A percentile compares a stretch with the other conserved stretches of the same genome.
Conservation (phyloP, 2,888 invertebrate genomes). For the Macrophya alboannulata region DNA sequence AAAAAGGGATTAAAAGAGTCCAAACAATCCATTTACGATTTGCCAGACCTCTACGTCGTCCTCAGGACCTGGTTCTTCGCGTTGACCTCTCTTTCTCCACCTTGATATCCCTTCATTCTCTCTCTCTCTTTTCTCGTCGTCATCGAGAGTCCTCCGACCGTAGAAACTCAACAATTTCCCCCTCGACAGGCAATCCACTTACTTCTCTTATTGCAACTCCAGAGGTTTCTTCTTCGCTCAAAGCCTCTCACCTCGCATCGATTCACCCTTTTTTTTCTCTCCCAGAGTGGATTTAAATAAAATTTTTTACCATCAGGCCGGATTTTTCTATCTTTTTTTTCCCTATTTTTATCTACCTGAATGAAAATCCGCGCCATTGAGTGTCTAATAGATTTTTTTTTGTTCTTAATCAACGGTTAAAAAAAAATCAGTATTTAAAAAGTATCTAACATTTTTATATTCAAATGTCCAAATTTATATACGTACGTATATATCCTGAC, state of each 20-base stretch:
- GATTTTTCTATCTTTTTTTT: neutral
- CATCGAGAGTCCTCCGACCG: conserved; percentile 51
- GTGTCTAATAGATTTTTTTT: neutral
- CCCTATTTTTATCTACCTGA: neutral
- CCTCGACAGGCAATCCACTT: conserved; percentile 55
- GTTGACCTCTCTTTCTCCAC: conserved; percentile 28
- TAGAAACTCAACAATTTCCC: conserved; percentile 53
- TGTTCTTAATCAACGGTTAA: neutral
- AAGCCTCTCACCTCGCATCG: conserved; percentile 51
- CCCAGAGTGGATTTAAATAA: conserved; percentile 19
- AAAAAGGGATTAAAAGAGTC: conserved; percentile 50
- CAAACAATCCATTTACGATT: conserved; percentile 53
- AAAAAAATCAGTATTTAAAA: neutral
- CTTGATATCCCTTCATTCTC: neutral
- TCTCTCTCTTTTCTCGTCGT: conserved; percentile 27
- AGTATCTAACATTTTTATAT: conserved; percentile 1
- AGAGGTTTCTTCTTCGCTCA: conserved; percentile 35
- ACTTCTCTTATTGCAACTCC: conserved; percentile 55
- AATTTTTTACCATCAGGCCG: neutral
- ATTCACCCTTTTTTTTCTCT: conserved; percentile 44
- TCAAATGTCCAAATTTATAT: neutral
- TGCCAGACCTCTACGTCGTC: conserved; percentile 29
- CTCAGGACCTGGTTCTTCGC: conserved; percentile 25
- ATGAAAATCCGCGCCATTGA: neutral
- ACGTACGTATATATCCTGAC: neutral